Percentiles rank a stretch among this genome's conserved stretches.
These are phyloP conservation scores for Syrrhaptes paradoxus DNA, from an alignment of 2,113 vertebrate species.

Conservation along the genomic window DNA sequence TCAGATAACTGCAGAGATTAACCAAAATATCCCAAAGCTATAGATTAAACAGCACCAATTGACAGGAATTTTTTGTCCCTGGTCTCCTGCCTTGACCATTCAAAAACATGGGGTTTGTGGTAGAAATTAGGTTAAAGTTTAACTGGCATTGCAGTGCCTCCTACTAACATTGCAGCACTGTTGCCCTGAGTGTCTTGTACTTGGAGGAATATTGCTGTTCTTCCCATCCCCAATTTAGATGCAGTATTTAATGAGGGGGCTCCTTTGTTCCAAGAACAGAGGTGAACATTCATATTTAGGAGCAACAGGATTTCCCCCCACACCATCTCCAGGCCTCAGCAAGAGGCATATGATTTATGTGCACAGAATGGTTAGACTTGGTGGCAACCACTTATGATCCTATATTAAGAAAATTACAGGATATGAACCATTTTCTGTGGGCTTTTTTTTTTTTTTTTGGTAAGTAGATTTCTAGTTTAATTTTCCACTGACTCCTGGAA, in stretches of 20 bases:
- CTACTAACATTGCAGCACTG: not conserved
- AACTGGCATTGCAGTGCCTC: not conserved
- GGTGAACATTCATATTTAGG: not conserved
- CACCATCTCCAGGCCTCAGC: not conserved
- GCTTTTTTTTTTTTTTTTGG: not conserved
- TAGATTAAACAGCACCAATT: not conserved
- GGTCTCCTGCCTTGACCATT: not conserved
- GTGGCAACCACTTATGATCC: not conserved
- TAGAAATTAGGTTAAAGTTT: not conserved
- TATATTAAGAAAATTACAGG: not conserved
- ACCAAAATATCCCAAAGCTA: not conserved
- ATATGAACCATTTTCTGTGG: not conserved
- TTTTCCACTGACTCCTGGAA: not conserved
- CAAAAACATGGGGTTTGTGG: not conserved
- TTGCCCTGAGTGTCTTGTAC: not conserved
- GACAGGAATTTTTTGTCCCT: not conserved
- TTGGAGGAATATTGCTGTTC: not conserved
- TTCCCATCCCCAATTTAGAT: not conserved
- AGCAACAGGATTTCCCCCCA: not conserved
- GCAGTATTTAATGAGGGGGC: accelerated
- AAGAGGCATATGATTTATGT: not conserved
- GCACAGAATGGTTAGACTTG: not conserved
- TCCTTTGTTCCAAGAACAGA: not conserved
- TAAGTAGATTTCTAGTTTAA: not conserved
- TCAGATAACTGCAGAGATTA: not conserved